Evolutionary conservation across 2,797 vertebrate species (phyloP).

Genomic region (Pangasius djambal): DNA sequence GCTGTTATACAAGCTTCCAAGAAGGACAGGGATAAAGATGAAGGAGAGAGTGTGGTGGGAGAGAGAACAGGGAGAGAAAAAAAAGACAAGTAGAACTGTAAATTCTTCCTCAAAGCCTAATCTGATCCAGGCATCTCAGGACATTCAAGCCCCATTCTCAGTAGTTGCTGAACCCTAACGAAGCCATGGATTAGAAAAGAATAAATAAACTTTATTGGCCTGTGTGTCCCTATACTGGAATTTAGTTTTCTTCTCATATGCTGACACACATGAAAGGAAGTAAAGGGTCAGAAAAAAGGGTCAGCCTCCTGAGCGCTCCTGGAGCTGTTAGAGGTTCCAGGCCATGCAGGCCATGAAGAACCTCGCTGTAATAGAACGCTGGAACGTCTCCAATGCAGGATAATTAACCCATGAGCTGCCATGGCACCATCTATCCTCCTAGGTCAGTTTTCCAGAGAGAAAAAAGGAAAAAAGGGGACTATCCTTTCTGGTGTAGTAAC

Average conservation of each 20-base stretch:
- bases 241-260: not conserved
- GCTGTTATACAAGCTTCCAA: constrained; percentile 12
- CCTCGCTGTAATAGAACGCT: not conserved
- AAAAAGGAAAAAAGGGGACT: not conserved
- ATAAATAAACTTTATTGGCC: constrained; percentile 32
- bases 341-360: not conserved
- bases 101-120: constrained; percentile 24
- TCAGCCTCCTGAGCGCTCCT: not conserved
- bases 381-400: not conserved
- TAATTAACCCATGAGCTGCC: not conserved
- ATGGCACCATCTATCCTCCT: not conserved
- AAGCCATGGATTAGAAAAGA: constrained; percentile 20
- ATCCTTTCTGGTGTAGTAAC: not conserved
- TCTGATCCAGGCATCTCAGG: constrained; percentile 22
- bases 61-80: not conserved
- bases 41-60: not conserved
- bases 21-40: constrained; percentile 19
- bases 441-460: not conserved
- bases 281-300: constrained; percentile 10
- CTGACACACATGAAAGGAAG: constrained; percentile 1
- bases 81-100: not conserved
- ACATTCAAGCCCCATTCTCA: constrained; percentile 28
- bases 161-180: constrained; percentile 17
- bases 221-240: not conserved
- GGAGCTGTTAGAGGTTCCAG: not conserved